A percentile compares a stretch with the other conserved stretches of the same genome.
Conservation (phyloP, 1,140 invertebrate species). For the Calosoma granatense region DNA sequence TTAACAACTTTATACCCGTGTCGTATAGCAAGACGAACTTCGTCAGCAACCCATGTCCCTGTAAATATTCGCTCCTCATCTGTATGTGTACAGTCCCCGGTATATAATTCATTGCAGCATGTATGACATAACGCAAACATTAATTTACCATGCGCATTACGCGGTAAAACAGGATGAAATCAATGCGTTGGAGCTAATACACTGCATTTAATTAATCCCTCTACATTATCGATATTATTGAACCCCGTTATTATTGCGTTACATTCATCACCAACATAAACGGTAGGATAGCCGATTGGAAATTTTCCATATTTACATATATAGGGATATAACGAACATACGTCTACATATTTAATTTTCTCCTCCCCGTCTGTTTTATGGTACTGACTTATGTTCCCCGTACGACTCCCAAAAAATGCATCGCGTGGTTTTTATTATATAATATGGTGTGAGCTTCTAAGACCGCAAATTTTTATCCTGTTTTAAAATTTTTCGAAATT, state of each 20-base stretch:
- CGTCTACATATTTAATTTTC: slow-evolving; percentile 31
- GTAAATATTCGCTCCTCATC: slow-evolving; percentile 25
- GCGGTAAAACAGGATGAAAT: slow-evolving; percentile 28
- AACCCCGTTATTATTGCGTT: background rate
- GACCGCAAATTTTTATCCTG: background rate
- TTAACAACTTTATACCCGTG: slow-evolving; percentile 30
- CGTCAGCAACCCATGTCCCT: slow-evolving; percentile 32
- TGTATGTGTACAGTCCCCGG: slow-evolving; percentile 21
- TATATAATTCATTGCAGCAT: slow-evolving; percentile 16
- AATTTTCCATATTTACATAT: slow-evolving; percentile 26
- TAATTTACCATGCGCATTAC: slow-evolving; percentile 23
- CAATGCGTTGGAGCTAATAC: slow-evolving; percentile 26
- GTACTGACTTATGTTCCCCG: background rate
- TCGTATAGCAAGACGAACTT: slow-evolving; percentile 29
- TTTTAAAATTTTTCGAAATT: background rate
- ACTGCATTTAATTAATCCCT: slow-evolving; percentile 24
- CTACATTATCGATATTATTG: slow-evolving; percentile 13
- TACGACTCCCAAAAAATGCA: background rate
- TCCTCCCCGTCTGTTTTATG: slow-evolving; percentile 15
- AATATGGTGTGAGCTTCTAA: too few relatives aligned
- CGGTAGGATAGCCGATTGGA: slow-evolving; percentile 29
- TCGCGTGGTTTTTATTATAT: too few relatives aligned
- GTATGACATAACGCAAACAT: slow-evolving; percentile 27
- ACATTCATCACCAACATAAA: slow-evolving; percentile 13
- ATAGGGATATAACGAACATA: slow-evolving; percentile 31